A percentile compares a stretch with the other conserved stretches of the same genome.
phyloP scores from a whole-genome alignment of 1,140 invertebrate genomes.

The Bombus impatiens region DNA sequence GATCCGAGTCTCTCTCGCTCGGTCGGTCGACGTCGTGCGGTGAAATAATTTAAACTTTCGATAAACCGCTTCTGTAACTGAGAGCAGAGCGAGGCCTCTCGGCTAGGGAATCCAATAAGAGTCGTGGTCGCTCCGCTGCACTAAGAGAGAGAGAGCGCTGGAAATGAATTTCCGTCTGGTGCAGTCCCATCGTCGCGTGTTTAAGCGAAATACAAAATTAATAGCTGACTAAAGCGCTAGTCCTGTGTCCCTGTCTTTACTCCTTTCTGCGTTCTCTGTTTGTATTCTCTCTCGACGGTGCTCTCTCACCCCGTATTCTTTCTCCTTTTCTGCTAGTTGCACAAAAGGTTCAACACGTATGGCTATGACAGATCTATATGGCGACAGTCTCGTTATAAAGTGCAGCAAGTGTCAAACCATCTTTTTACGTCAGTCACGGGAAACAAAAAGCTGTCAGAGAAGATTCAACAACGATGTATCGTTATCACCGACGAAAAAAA shows the following conservation, averaged over 20 bases:
- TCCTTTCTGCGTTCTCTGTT: slow-evolving; percentile 26
- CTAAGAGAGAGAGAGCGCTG: slow-evolving; percentile 33
- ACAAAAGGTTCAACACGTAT: not conserved
- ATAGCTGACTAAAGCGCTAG: slow-evolving; percentile 56
- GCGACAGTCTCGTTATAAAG: slow-evolving; percentile 13
- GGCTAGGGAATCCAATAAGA: slow-evolving; percentile 64
- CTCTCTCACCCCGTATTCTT: not conserved
- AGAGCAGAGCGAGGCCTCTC: slow-evolving; percentile 51
- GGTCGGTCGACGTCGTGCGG: slow-evolving; percentile 36
- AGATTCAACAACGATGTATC: slow-evolving; percentile 31
- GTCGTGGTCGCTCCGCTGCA: slow-evolving; percentile 46
- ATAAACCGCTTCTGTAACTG: slow-evolving; percentile 67
- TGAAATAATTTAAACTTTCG: slow-evolving; percentile 69
- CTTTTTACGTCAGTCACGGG: not conserved
- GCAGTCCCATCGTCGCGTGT: slow-evolving; percentile 64
- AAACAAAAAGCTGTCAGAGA: not conserved
- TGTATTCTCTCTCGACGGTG: not conserved
- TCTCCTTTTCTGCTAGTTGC: not conserved
- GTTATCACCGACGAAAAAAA: not conserved
- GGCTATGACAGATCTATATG: slow-evolving; percentile 26
- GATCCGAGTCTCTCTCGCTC: not conserved
- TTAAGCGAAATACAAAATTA: slow-evolving; percentile 70
- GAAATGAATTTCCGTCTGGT: slow-evolving; percentile 68
- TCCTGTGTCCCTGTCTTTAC: slow-evolving; percentile 11
- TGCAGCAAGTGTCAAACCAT: slow-evolving; percentile 24